Conservation (phyloP, 2,113 vertebrate genomes). For the Paradisaea rubra region DNA sequence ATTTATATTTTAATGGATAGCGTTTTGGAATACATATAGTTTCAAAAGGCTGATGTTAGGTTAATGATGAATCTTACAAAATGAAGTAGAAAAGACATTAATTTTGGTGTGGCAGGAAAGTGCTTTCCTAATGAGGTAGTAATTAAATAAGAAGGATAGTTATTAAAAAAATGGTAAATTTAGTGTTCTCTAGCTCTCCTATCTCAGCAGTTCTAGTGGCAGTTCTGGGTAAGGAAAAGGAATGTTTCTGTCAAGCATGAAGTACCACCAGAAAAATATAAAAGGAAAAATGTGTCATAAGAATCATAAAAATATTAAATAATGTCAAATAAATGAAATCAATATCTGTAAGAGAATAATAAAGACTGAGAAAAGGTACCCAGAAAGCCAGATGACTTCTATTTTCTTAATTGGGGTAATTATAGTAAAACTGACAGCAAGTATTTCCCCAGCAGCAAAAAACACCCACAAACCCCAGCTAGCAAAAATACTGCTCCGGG, state of each 20-base stretch:
- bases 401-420: neutral
- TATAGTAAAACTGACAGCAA: conserved; percentile 8
- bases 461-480: neutral
- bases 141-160: neutral
- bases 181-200: neutral
- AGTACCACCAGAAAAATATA: neutral
- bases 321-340: neutral
- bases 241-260: neutral
- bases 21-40: neutral
- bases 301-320: neutral
- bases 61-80: neutral
- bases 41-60: neutral
- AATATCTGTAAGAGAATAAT: neutral
- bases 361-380: neutral
- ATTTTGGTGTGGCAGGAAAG: neutral
- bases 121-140: neutral
- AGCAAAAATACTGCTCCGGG: neutral
- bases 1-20: neutral
- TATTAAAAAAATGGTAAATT: neutral
- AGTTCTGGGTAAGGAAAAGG: neutral
- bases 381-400: neutral
- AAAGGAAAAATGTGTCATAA: neutral
- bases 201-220: neutral
- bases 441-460: conserved; percentile 5
- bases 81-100: neutral